A percentile compares a stretch with the other conserved stretches of the same genome.
phyloP scores from a whole-genome alignment of 2,888 invertebrate genomes.

The Coleophora flavipennella region DNA sequence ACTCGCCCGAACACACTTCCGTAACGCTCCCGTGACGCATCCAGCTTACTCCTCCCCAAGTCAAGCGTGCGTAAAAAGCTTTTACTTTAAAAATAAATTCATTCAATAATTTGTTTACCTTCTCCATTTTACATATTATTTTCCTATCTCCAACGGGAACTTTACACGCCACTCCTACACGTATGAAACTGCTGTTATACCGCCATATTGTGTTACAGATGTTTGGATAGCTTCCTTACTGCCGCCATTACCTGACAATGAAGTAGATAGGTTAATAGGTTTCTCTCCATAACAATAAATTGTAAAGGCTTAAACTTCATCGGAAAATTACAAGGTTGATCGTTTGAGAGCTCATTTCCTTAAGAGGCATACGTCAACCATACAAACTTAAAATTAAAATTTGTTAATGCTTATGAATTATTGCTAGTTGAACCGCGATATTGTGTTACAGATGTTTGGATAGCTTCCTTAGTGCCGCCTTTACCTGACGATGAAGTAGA shows the following conservation, averaged over 20 bases:
- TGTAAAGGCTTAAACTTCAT: constrained; percentile 27
- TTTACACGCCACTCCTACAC: constrained; percentile 14
- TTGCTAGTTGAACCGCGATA: constrained; percentile 24
- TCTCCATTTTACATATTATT: too few relatives aligned
- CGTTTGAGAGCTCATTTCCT: too few relatives aligned
- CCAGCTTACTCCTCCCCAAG: too few relatives aligned
- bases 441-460: constrained; percentile 34
- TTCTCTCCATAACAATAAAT: constrained; percentile 1
- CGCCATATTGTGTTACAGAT: constrained; percentile 34
- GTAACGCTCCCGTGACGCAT: too few relatives aligned
- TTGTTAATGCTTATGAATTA: too few relatives aligned
- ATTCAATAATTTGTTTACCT: too few relatives aligned
- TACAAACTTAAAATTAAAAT: too few relatives aligned
- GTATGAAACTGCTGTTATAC: constrained; percentile 23
- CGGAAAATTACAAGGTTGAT: constrained; percentile 26
- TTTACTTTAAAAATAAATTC: too few relatives aligned
- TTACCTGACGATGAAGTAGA: constrained; percentile 15
- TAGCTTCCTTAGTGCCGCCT: constrained; percentile 35
- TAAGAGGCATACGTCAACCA: too few relatives aligned
- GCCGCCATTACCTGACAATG: constrained; percentile 20
- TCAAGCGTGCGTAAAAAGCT: too few relatives aligned
- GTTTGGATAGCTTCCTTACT: constrained; percentile 38
- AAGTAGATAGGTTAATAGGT: background rate
- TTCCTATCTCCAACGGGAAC: too few relatives aligned
- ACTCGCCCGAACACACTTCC: too few relatives aligned